Evolutionary conservation across 2,113 vertebrate genomes (phyloP).

Genomic region (Progne subis): DNA sequence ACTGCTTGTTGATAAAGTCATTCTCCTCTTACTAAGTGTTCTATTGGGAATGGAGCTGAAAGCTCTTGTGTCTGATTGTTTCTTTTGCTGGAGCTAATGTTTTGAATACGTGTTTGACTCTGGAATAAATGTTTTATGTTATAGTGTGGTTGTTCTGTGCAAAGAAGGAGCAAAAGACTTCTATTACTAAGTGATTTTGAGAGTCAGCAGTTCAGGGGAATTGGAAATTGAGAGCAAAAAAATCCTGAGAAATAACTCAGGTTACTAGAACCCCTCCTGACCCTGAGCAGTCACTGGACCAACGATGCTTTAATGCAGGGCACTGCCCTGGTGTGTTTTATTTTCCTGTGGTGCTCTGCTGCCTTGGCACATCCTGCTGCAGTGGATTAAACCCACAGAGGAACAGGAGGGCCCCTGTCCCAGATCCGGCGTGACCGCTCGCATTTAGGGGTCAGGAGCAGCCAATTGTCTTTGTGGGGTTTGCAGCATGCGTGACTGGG

Average conservation of each 20-base stretch:
- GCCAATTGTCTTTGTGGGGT: background rate
- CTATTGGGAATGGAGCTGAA: constrained; percentile 49
- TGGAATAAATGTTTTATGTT: constrained; percentile 39
- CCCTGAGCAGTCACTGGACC: background rate
- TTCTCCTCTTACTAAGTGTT: constrained; percentile 49
- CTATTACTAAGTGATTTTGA: background rate
- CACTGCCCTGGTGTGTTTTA: background rate
- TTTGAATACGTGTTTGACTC: constrained; percentile 52
- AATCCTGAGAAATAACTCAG: background rate
- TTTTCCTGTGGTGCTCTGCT: background rate
- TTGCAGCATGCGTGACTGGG: background rate
- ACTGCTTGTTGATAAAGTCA: constrained; percentile 60
- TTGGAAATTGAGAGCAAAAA: background rate
- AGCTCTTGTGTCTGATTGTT: constrained; percentile 52
- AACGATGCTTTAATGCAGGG: background rate
- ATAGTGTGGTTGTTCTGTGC: background rate
- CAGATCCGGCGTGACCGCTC: background rate
- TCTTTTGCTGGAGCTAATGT: constrained; percentile 53
- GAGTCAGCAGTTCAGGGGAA: background rate
- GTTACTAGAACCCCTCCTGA: background rate
- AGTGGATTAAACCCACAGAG: background rate
- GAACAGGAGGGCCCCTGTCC: background rate
- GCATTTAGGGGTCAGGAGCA: background rate
- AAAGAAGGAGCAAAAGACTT: background rate
- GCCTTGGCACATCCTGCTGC: background rate